These are phyloP conservation scores for Sebastes flavidus DNA, from an alignment of 2,797 vertebrate species.

Conservation along the genomic window DNA sequence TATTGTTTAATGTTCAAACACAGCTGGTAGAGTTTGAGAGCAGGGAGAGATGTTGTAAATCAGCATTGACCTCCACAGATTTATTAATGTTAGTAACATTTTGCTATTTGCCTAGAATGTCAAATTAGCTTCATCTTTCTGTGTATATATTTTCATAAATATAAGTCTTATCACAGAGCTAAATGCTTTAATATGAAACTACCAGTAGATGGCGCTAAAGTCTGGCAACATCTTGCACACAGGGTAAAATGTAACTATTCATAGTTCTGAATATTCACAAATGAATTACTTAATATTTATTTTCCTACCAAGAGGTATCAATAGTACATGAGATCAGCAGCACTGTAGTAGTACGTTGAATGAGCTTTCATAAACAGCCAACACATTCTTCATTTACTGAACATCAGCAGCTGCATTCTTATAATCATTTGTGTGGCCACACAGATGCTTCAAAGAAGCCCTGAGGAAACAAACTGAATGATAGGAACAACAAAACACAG, in stretches of 20 bases:
- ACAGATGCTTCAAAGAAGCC: background rate
- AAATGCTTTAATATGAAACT: background rate
- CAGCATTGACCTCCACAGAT: background rate
- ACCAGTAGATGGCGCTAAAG: slow-evolving; percentile 39
- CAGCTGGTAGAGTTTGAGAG: background rate
- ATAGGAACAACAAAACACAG: background rate
- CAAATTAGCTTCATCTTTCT: background rate
- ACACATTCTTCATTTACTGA: background rate
- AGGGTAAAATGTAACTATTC: background rate
- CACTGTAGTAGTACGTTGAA: background rate
- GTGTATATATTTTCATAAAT: background rate
- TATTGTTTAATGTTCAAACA: slow-evolving; percentile 1
- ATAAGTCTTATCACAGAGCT: background rate
- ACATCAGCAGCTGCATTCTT: background rate
- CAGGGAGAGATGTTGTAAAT: background rate
- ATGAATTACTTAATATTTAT: background rate
- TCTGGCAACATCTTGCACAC: background rate
- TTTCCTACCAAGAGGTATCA: background rate
- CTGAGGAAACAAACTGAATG: background rate
- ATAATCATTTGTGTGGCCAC: background rate
- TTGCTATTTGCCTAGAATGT: background rate
- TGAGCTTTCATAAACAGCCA: background rate
- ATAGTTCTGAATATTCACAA: background rate
- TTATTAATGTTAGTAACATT: background rate
- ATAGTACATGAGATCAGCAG: background rate